Evolutionary conservation across 2,797 vertebrate species (phyloP), one percentile per base, ranked within the genome.

Genomic region (Tokudaia muenninki): DNA sequence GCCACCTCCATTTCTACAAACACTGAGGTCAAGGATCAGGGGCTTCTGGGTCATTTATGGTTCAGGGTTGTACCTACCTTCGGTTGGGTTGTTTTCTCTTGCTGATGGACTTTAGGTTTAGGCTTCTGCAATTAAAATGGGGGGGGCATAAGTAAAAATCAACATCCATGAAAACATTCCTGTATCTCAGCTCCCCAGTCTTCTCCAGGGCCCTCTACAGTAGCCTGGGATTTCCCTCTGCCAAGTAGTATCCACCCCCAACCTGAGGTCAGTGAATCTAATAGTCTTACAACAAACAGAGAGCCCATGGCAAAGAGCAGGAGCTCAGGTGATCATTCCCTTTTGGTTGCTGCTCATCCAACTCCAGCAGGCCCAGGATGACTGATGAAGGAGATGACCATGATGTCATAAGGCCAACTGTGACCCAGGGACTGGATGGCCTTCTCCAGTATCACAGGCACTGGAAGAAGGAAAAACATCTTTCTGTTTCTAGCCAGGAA

Each of bases 341-440:
- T 24, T 80, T 77, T 1, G n/a, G 63, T 50, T 79, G 52, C 86
- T 92, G 91, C 87, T 98, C 57, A 67, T 78, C 26, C 34, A 47
- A 72, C 37, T 50, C 63, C 72, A 81, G 87, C 61, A 77, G 34
- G 34, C 55, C 41, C 84, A 41, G 50, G 50, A 59, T 11, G 29
- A 92, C 44, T 41, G 31, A 7, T n/a, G 26, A 57, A 63, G 52
- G 57, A 70, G 87, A 31, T 7, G 50, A 13, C 61, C 86, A 29
- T 96, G 97, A 98, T 95, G 91, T 98, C 96, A 97, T 90, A 97
- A 97, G 79, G 89, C 86, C 89, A 87, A 78, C 82, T 96, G 9
- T 98, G 96, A 97, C 91, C 77, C 90, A 86, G 41, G 19, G 67
- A 29, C 89, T 87, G 57, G 82, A 4, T 22, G 74, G 59, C 37